Percentiles rank a stretch among this genome's conserved stretches.
These are phyloP conservation scores for Drosophila quinaria DNA, from an alignment of 2,888 invertebrate genomes.

Conservation along the genomic window DNA sequence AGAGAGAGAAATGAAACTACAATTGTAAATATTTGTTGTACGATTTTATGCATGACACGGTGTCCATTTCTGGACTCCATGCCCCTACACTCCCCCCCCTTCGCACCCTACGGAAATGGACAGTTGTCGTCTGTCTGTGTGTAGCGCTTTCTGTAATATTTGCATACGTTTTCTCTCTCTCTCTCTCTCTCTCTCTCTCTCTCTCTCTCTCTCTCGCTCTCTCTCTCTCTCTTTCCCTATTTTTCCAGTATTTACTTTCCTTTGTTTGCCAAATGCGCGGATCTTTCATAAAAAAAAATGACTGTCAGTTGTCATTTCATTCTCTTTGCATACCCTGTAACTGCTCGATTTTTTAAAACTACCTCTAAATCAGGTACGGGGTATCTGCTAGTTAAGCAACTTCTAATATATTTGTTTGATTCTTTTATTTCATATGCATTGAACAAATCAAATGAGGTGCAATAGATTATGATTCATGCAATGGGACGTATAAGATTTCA, in stretches of 20 bases:
- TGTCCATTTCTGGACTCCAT: slow-evolving; percentile 42
- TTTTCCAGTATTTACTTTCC: slow-evolving; percentile 35
- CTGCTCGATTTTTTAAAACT: neutral
- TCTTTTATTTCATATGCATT: neutral
- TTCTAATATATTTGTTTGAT: neutral
- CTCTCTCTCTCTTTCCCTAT: slow-evolving; percentile 15
- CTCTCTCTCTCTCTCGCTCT: neutral
- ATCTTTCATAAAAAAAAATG: slow-evolving; percentile 19
- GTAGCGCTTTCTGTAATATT: slow-evolving; percentile 26
- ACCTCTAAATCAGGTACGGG: neutral
- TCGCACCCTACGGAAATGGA: slow-evolving; percentile 21
- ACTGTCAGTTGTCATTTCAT: slow-evolving; percentile 32
- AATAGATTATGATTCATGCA: neutral
- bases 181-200: neutral
- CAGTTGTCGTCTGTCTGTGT: slow-evolving; percentile 55
- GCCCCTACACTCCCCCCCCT: no score
- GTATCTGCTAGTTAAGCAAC: neutral
- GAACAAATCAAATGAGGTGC: neutral
- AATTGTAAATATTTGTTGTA: slow-evolving; percentile 51
- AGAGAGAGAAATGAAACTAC: slow-evolving; percentile 36
- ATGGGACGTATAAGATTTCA: neutral
- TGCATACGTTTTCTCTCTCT: neutral
- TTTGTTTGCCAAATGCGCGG: slow-evolving; percentile 9
- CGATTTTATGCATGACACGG: slow-evolving; percentile 57
- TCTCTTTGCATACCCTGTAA: slow-evolving; percentile 5